Percentiles rank a stretch among this genome's conserved stretches.
These are phyloP conservation scores for Drosophila paramelanica DNA, from an alignment of 2,888 invertebrate species.

Conservation along the genomic window DNA sequence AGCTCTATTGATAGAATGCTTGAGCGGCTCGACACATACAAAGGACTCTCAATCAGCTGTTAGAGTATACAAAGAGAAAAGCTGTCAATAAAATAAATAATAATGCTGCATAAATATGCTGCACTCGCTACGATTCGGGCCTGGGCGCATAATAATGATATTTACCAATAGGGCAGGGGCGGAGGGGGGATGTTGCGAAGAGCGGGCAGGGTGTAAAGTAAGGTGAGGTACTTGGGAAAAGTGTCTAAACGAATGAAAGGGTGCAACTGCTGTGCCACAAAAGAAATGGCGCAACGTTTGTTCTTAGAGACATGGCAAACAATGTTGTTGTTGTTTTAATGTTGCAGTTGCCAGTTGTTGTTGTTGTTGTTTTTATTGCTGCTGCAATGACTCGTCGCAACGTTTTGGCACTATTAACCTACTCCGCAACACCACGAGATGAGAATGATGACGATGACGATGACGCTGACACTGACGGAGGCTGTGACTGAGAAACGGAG, in stretches of 20 bases:
- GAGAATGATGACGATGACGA: slow-evolving; percentile 65
- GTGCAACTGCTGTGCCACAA: slow-evolving; percentile 64
- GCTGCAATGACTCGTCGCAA: slow-evolving; percentile 62
- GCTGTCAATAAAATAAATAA: slow-evolving; percentile 80
- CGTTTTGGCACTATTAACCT: slow-evolving; percentile 79
- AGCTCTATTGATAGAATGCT: slow-evolving; percentile 14
- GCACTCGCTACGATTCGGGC: slow-evolving; percentile 40
- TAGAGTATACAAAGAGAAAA: slow-evolving; percentile 56
- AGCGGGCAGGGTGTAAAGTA: not conserved
- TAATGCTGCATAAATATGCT: slow-evolving; percentile 77
- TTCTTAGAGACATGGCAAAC: slow-evolving; percentile 67
- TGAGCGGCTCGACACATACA: slow-evolving; percentile 11
- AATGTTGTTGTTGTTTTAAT: slow-evolving; percentile 37
- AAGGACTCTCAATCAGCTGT: slow-evolving; percentile 38
- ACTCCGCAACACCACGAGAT: slow-evolving; percentile 72
- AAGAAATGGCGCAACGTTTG: slow-evolving; percentile 75
- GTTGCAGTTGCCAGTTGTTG: slow-evolving; percentile 28
- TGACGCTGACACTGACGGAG: slow-evolving; percentile 25
- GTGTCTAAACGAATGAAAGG: slow-evolving; percentile 68
- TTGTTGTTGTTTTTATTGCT: slow-evolving; percentile 14
- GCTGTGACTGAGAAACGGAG: slow-evolving; percentile 17
- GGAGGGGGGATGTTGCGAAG: not conserved
- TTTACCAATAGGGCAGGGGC: slow-evolving; percentile 36
- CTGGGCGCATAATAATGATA: slow-evolving; percentile 70
- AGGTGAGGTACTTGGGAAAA: slow-evolving; percentile 31